Percentiles rank a stretch among this genome's conserved stretches.
Conservation (phyloP, 2,888 invertebrate species). For the Eilema sororculum region DNA sequence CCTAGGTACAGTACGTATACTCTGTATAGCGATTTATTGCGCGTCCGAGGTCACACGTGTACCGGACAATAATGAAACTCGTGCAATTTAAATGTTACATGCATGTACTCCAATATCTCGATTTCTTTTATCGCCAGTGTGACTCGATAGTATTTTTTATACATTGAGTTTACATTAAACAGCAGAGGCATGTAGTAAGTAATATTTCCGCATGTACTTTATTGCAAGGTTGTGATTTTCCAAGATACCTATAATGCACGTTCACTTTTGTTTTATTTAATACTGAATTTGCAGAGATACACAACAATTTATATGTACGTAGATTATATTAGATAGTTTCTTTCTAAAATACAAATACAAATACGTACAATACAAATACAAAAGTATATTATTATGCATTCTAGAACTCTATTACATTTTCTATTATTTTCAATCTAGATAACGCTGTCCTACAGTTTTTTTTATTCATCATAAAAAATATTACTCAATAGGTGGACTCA, state of each 20-base stretch:
- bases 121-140: constrained; percentile 56
- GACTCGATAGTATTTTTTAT: constrained; percentile 49
- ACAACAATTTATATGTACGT: neutral
- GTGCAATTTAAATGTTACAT: constrained; percentile 63
- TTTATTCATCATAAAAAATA: neutral
- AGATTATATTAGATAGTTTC: neutral
- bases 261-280: constrained; percentile 9
- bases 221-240: constrained; percentile 31
- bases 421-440: neutral
- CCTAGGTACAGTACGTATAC: neutral
- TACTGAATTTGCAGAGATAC: neutral
- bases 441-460: neutral
- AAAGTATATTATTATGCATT: neutral
- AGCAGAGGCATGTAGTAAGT: constrained; percentile 33
- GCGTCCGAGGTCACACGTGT: constrained; percentile 74
- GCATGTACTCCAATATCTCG: constrained; percentile 53
- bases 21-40: constrained; percentile 55
- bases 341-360: neutral
- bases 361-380: too few species aligned
- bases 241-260: constrained; percentile 11
- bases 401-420: neutral
- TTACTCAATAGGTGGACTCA: constrained; percentile 44
- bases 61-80: constrained; percentile 65
- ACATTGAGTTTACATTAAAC: constrained; percentile 32
- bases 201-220: constrained; percentile 50